Percentiles rank a stretch among this genome's conserved stretches.
These are phyloP conservation scores for Alcedo atthis DNA, from an alignment of 2,797 vertebrate genomes.

Conservation along the genomic window DNA sequence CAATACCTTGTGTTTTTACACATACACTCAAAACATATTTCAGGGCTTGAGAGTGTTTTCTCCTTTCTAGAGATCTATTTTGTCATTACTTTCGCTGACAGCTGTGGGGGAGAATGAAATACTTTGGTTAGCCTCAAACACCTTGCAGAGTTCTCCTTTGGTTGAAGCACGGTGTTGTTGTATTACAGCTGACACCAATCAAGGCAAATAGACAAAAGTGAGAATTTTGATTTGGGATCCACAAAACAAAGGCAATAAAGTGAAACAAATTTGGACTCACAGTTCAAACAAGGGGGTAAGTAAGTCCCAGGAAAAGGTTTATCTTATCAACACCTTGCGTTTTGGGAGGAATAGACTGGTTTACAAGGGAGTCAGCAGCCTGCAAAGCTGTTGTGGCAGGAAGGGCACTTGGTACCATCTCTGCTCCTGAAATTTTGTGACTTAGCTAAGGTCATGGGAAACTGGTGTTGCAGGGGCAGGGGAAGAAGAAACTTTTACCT, in stretches of 20 bases:
- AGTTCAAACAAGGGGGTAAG: neutral
- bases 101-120: slow-evolving; percentile 10
- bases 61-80: slow-evolving; percentile 28
- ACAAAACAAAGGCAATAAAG: neutral
- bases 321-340: neutral
- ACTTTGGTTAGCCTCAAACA: slow-evolving; percentile 52
- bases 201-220: slow-evolving; percentile 19
- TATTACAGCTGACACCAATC: slow-evolving; percentile 41
- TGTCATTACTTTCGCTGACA: slow-evolving; percentile 50
- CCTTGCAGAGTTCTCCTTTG: neutral
- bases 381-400: neutral
- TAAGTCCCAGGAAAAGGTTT: neutral
- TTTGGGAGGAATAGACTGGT: neutral
- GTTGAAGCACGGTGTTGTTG: neutral
- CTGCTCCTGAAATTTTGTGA: neutral
- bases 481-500: neutral
- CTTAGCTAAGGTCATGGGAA: neutral
- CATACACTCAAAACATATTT: neutral
- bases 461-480: fast-evolving
- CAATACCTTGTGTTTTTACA: slow-evolving; percentile 11
- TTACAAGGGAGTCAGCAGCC: neutral
- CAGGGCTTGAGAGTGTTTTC: slow-evolving; percentile 27
- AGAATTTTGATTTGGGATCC: slow-evolving; percentile 10
- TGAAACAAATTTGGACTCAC: neutral
- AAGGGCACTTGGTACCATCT: neutral